Evolutionary conservation across 2,113 vertebrate species (phyloP).

Genomic region (Corythoichthys haematopterus): DNA sequence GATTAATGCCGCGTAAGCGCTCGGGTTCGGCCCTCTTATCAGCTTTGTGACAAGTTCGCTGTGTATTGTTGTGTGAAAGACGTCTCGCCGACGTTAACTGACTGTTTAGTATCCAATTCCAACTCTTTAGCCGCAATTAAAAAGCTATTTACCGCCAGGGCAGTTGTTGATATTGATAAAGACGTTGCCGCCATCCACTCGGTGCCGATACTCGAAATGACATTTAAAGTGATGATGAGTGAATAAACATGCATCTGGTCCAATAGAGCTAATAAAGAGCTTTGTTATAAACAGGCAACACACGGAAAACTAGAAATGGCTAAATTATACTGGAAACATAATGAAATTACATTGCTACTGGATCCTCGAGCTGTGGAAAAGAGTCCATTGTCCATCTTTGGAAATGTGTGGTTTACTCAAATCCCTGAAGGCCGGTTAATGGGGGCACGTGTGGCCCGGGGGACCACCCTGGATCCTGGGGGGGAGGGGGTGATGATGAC

Average conservation of each 20-base stretch:
- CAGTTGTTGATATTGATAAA: constrained; percentile 76
- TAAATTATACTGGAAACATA: too few relatives aligned
- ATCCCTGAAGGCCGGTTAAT: too few relatives aligned
- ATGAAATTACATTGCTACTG: too few relatives aligned
- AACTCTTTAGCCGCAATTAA: constrained; percentile 76
- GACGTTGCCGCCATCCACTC: constrained; percentile 69
- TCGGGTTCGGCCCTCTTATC: constrained; percentile 94
- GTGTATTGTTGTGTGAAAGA: constrained; percentile 87
- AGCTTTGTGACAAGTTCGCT: constrained; percentile 95
- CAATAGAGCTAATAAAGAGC: constrained; percentile 10
- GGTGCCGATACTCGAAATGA: constrained; percentile 41
- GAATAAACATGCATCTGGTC: constrained; percentile 31
- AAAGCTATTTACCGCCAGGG: constrained; percentile 68
- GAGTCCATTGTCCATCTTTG: too few relatives aligned
- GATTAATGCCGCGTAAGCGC: constrained; percentile 98
- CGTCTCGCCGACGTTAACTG: constrained; percentile 78
- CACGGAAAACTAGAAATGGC: background rate
- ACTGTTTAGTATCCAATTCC: constrained; percentile 77
- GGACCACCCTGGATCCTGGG: too few relatives aligned
- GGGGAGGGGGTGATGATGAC: too few relatives aligned
- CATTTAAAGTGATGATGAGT: constrained; percentile 33
- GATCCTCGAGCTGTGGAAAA: too few relatives aligned
- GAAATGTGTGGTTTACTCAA: too few relatives aligned
- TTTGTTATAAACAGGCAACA: constrained; percentile 4
- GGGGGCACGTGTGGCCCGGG: too few relatives aligned